Evolutionary conservation across 2,888 invertebrate genomes (phyloP), one percentile per base, ranked within the genome.

Genomic region (Drosophila greeni): DNA sequence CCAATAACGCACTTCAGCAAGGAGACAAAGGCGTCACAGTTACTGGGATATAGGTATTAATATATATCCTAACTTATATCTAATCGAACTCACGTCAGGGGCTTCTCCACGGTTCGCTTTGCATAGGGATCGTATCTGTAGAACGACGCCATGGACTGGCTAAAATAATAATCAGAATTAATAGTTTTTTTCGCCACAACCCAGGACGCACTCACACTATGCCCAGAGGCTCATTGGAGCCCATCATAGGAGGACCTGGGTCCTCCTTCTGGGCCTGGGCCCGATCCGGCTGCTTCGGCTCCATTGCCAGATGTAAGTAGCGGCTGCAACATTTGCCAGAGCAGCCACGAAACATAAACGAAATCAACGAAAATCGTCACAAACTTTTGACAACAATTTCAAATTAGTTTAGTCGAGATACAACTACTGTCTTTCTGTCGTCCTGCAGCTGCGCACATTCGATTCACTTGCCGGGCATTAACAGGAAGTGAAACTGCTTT

Each of bases 301-400:
- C 56, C 31, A 43, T 52, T 56, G 20, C 53, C 61, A 31, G 26
- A 56, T 40, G 26, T 26, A 34, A 49, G 31, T 18, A 26, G 33
- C 33, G 24, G 14, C 26, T 34, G 34, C 33, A 34, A 33, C 40
- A 39, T 39, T 33, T 18, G 24, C 39, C 6, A 14, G 7, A 39
- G 26, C 26, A 47, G 26, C 14, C 18, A 37, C 3, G 6, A 36
- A 53, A 39, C 33, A n/a, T 5, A 57, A 40, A 45, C 24, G 26
- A 42, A 54, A 40, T 23, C 42, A 39, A 45, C 6, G 20, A 18
- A 42, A 67, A 56, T 24, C 12, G 42, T 45, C 55, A 49, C 42
- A 39, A 70, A 81, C 72, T 82, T 84, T 78, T 84, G 77, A 78
- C 79, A 82, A 54, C 40, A 75, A 78, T 78, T 68, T 82, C 77